Base-by-base conservation (phyloP, 2,888 invertebrate species). In the Spilosoma lubricipeda region DNA sequence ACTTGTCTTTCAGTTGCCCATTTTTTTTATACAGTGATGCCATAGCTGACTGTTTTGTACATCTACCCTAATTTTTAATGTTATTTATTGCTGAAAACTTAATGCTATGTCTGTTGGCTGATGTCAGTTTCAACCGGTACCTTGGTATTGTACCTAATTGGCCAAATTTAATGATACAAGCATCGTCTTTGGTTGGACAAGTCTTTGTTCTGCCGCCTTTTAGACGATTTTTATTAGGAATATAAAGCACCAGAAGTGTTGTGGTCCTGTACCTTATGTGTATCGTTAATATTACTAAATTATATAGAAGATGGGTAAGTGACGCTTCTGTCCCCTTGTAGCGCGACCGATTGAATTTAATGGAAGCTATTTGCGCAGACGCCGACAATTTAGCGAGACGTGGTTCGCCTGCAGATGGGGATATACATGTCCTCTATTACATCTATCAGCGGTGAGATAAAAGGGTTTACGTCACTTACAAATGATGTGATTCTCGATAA, bases 271-370 rank as follows among this genome's bases (percentile, higher is more conserved):
- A 85, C 74, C 75, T 76, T 80, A 85, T 79, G 83, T 89, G 75
- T 79, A 64, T 74, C 81, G 81, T 91, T 94, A 93, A 94, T 94
- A 92, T 83, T 89, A 83, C 89, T 87, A 94, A 94, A 94, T 94
- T 94, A 93, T 89, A 93, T 89, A 92, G 91, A 84, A 81, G 86
- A 86, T 80, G 86, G 81, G 77, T 90, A 91, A 90, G 90, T 88
- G 92, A 90, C 89, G 93, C 93, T 93, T 88, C 93, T 91, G 93
- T 93, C 89, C 80, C 83, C 84, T 79, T 88, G 89, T 86, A 88
- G 81, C 80, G 80, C 82, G 84, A 85, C 85, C 91, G 89, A 94
- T 94, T 94, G 93, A 94, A 92, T 94, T 93, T 94, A 93, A 94
- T 94, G 92, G 89, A 63, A 86, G 89, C 92, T 91, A 92, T 93